Percentiles rank a stretch among this genome's conserved stretches.
phyloP scores from a whole-genome alignment of 2,113 vertebrate genomes.

The Formicarius rufipectus region DNA sequence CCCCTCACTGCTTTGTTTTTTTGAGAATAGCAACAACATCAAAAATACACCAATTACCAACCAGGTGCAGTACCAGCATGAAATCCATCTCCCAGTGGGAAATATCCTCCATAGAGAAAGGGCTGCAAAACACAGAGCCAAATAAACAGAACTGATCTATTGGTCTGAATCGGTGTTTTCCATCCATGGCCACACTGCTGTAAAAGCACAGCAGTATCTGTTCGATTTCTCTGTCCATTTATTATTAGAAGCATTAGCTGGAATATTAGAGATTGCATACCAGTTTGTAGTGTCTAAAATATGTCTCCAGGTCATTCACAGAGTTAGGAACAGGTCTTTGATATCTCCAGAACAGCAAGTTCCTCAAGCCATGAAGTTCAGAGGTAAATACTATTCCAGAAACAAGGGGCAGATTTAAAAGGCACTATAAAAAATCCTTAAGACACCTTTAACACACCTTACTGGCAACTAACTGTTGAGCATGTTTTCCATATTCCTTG shows the following conservation, averaged over 20 bases:
- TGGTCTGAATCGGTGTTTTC: rapidly evolving
- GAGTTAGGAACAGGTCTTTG: not conserved
- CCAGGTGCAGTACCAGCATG: not conserved
- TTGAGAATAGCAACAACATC: not conserved
- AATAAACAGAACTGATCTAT: not conserved
- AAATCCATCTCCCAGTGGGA: not conserved
- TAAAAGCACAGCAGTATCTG: not conserved
- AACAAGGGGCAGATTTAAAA: not conserved
- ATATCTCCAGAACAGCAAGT: not conserved
- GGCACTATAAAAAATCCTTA: not conserved
- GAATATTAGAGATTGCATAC: not conserved
- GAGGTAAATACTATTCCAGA: not conserved
- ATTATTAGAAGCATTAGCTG: not conserved
- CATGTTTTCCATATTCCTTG: not conserved
- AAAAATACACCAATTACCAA: not conserved
- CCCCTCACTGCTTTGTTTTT: not conserved
- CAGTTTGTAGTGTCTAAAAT: not conserved
- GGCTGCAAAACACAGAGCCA: not conserved
- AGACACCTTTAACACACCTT: not conserved
- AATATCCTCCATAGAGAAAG: not conserved
- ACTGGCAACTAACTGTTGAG: not conserved
- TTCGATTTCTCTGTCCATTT: not conserved
- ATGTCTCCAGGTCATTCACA: not conserved
- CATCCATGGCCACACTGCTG: rapidly evolving
- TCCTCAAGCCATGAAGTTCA: not conserved